Evolutionary conservation across 2,888 invertebrate genomes (phyloP).

Genomic region (Carterocephalus palaemon): DNA sequence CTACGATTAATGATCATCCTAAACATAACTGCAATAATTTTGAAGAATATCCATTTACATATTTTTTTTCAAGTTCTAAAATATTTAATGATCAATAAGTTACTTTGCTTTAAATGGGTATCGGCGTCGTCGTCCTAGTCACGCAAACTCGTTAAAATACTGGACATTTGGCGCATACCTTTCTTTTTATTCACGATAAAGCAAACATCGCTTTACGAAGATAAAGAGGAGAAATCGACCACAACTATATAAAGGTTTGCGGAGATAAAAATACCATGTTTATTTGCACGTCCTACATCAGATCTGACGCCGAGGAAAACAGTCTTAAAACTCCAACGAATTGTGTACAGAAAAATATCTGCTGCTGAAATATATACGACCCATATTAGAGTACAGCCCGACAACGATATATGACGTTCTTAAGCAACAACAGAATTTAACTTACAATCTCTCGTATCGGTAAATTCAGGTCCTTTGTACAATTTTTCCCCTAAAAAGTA

Average conservation of each 20-base stretch:
- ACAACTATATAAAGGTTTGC: constrained; percentile 79
- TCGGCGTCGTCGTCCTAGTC: constrained; percentile 7
- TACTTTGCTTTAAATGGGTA: too few species aligned
- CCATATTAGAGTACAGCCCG: constrained; percentile 41
- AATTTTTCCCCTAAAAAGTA: constrained; percentile 60
- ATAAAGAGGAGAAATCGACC: constrained; percentile 78
- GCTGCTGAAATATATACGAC: constrained; percentile 46
- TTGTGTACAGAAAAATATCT: constrained; percentile 48
- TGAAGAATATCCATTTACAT: too few species aligned
- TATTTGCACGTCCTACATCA: constrained; percentile 79
- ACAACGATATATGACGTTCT: constrained; percentile 40
- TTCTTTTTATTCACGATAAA: constrained; percentile 73
- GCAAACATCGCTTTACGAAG: constrained; percentile 72
- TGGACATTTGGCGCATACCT: constrained; percentile 55
- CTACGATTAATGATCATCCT: too few species aligned
- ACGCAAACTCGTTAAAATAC: constrained; percentile 35
- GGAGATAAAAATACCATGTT: constrained; percentile 77
- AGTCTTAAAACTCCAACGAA: constrained; percentile 43
- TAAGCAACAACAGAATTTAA: constrained; percentile 47
- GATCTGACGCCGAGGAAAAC: constrained; percentile 51
- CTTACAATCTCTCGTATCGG: constrained; percentile 69
- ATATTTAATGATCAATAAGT: too few species aligned
- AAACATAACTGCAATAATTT: too few species aligned
- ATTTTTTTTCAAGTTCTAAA: too few species aligned
- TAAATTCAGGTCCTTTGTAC: constrained; percentile 68